Conservation (phyloP, 2,113 vertebrate species). For the Calonectris borealis region DNA sequence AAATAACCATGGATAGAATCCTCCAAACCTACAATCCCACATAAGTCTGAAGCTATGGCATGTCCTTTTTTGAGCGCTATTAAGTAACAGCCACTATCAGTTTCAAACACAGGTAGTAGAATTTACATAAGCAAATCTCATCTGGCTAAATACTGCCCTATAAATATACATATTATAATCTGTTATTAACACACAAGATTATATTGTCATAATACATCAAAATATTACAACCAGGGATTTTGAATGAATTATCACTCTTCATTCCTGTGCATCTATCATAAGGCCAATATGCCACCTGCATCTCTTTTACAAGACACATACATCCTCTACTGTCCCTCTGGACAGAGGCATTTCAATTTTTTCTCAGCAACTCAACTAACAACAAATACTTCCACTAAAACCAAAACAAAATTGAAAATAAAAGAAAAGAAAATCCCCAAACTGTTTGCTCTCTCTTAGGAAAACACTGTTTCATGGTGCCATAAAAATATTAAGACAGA, state of each 20-base stretch:
- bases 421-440: background rate
- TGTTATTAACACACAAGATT: background rate
- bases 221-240: background rate
- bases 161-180: background rate
- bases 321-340: background rate
- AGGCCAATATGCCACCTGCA: background rate
- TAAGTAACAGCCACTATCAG: background rate
- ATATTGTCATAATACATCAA: background rate
- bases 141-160: background rate
- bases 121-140: constrained; percentile 15
- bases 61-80: background rate
- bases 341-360: background rate
- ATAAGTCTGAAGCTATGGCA: background rate
- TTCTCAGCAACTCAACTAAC: background rate
- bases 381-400: background rate
- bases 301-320: background rate
- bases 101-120: constrained; percentile 16
- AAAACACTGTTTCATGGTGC: background rate
- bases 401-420: background rate
- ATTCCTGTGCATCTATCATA: background rate
- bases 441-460: background rate
- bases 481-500: background rate
- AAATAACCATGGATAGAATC: background rate
- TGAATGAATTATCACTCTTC: background rate
- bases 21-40: background rate